A percentile compares a stretch with the other conserved stretches of the same genome.
These are phyloP conservation scores for Heliothis subflexa DNA, from an alignment of 1,140 invertebrate species.

Conservation along the genomic window DNA sequence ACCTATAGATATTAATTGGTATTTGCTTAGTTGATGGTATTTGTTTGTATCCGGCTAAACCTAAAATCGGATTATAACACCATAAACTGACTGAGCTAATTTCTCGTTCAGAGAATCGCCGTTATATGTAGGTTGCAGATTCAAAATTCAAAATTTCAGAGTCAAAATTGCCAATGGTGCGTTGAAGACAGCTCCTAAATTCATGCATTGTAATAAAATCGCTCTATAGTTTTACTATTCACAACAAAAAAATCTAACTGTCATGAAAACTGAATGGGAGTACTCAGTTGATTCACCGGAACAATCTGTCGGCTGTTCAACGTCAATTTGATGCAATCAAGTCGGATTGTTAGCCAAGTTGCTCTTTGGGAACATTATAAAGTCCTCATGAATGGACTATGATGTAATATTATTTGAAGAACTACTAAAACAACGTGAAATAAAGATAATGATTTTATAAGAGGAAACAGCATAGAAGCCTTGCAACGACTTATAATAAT, in stretches of 20 bases:
- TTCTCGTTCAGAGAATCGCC: too few relatives aligned
- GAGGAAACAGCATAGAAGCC: not conserved
- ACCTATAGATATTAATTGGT: too few relatives aligned
- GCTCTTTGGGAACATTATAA: constrained; percentile 30
- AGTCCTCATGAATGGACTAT: constrained; percentile 61
- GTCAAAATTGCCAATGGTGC: too few relatives aligned
- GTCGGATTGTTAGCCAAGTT: constrained; percentile 49
- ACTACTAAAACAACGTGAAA: not conserved
- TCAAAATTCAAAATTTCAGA: not conserved
- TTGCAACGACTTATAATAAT: not conserved
- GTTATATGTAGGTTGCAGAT: not conserved
- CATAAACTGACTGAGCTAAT: not conserved
- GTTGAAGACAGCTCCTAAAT: too few relatives aligned
- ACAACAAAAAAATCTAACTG: constrained; percentile 14
- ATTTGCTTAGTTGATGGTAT: too few relatives aligned
- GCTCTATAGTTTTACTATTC: not conserved
- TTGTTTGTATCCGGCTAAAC: too few relatives aligned
- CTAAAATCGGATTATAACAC: not conserved
- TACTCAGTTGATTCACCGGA: constrained; percentile 50
- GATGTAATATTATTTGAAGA: constrained; percentile 51
- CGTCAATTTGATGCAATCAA: constrained; percentile 75
- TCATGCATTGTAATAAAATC: not conserved
- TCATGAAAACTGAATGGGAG: constrained; percentile 50
- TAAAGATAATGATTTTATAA: too few relatives aligned
- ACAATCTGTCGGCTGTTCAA: constrained; percentile 75